Conservation (phyloP, 2,113 vertebrate species). For the Syngnathoides biaculeatus region DNA sequence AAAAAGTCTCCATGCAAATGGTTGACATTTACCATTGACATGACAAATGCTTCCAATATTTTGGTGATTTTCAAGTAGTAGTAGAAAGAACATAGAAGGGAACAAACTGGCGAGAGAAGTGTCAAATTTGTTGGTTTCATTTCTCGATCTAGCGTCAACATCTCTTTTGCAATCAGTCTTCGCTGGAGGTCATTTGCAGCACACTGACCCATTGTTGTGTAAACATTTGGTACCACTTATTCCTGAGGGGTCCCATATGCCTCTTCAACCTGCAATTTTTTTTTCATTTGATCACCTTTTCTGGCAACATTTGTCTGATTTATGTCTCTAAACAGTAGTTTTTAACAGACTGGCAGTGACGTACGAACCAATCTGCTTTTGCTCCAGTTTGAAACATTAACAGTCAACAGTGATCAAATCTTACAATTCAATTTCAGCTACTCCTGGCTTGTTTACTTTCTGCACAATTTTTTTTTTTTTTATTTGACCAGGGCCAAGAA, state of each 20-base stretch:
- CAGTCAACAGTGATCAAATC: constrained; percentile 19
- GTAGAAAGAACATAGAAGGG: constrained; percentile 13
- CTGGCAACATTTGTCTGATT: constrained; percentile 24
- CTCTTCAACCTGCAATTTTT: constrained; percentile 27
- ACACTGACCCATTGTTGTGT: constrained; percentile 70
- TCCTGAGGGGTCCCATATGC: constrained; percentile 48
- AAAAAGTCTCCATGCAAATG: too few relatives aligned
- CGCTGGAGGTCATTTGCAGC: constrained; percentile 33
- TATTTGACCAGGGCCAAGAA: too few relatives aligned
- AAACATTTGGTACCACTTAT: constrained; percentile 73
- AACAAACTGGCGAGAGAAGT: constrained; percentile 11
- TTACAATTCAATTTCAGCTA: constrained; percentile 17
- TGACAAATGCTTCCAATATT: neutral
- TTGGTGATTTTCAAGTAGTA: constrained; percentile 10
- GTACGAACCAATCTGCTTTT: constrained; percentile 17
- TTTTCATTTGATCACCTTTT: constrained; percentile 41
- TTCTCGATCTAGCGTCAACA: constrained; percentile 21
- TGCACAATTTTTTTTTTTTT: neutral
- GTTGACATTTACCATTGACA: too few relatives aligned
- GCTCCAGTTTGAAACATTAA: constrained; percentile 8
- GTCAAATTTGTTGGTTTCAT: constrained; percentile 22
- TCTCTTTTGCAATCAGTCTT: constrained; percentile 18
- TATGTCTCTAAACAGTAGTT: neutral
- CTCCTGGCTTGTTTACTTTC: constrained; percentile 14
- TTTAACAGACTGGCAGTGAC: constrained; percentile 2